phyloP scores from a whole-genome alignment of 2,888 invertebrate genomes.

The Anaspis maculata region DNA sequence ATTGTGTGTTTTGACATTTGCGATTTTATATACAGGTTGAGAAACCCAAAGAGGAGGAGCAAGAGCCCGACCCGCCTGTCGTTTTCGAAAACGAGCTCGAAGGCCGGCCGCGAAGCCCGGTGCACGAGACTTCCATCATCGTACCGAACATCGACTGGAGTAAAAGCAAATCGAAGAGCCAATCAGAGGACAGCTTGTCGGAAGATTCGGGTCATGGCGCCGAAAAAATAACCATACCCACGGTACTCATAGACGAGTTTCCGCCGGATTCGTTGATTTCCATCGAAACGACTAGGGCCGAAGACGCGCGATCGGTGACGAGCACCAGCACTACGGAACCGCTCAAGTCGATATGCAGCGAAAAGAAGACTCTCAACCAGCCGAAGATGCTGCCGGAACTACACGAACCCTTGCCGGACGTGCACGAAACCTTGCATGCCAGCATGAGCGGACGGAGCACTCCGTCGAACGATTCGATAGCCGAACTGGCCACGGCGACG shows the following conservation, averaged over 20 bases:
- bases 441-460: slow-evolving; percentile 19
- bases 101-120: slow-evolving; percentile 52
- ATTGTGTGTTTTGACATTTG: no score
- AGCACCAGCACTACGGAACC: slow-evolving; percentile 12
- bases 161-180: slow-evolving; percentile 34
- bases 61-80: slow-evolving; percentile 7
- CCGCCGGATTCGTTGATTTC: slow-evolving; percentile 33
- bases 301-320: no score
- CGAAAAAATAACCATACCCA: slow-evolving; percentile 27
- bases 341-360: slow-evolving; percentile 35
- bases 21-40: no score
- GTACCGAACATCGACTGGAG: slow-evolving; percentile 56
- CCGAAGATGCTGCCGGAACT: slow-evolving; percentile 37
- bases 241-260: slow-evolving; percentile 25
- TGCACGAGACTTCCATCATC: slow-evolving; percentile 55
- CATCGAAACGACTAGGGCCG: slow-evolving; percentile 12
- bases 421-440: slow-evolving; percentile 29
- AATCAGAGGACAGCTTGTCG: slow-evolving; percentile 55
- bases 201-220: slow-evolving; percentile 33
- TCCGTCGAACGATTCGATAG: slow-evolving; percentile 46
- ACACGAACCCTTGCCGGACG: slow-evolving; percentile 27
- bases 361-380: slow-evolving; percentile 40
- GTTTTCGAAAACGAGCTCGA: slow-evolving; percentile 39
- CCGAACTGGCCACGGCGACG: slow-evolving; percentile 62
- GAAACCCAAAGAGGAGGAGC: slow-evolving; percentile 9